A percentile compares a stretch with the other conserved stretches of the same genome.
Conservation (phyloP, 1,140 invertebrate genomes). For the Glossosoma conforme region DNA sequence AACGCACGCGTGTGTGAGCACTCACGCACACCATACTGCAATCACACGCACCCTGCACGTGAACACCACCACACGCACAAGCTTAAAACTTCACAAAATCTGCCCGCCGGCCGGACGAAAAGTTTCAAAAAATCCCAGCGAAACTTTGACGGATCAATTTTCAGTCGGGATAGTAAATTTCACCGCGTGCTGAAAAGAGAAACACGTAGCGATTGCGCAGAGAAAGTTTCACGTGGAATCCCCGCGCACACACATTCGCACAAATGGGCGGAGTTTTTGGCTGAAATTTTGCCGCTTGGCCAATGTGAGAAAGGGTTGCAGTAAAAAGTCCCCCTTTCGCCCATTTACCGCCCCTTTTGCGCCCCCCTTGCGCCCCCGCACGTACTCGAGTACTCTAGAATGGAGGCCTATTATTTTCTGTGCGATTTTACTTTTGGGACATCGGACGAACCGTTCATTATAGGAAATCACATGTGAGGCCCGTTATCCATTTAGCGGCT, state of each 20-base stretch:
- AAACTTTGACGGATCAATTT: constrained; percentile 21
- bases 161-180: not conserved
- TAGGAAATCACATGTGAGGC: too few relatives aligned
- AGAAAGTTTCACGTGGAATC: too few relatives aligned
- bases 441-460: too few relatives aligned
- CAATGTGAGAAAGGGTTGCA: constrained; percentile 29
- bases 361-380: not conserved
- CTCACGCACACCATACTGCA: constrained; percentile 11
- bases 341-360: not conserved
- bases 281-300: constrained; percentile 29
- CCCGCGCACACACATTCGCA: constrained; percentile 15
- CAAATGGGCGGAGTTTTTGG: constrained; percentile 33
- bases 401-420: too few relatives aligned
- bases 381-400: not conserved
- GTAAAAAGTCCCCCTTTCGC: constrained; percentile 16
- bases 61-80: constrained; percentile 2
- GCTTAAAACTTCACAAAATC: constrained; percentile 19
- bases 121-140: constrained; percentile 16
- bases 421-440: too few relatives aligned
- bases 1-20: constrained; percentile 5
- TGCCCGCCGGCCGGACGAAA: constrained; percentile 12
- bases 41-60: constrained; percentile 2
- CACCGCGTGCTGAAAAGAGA: not conserved
- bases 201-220: too few relatives aligned
- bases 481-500: too few relatives aligned